Conservation (phyloP, 2,113 vertebrate genomes). For the Phalacrocorax pelagicus region DNA sequence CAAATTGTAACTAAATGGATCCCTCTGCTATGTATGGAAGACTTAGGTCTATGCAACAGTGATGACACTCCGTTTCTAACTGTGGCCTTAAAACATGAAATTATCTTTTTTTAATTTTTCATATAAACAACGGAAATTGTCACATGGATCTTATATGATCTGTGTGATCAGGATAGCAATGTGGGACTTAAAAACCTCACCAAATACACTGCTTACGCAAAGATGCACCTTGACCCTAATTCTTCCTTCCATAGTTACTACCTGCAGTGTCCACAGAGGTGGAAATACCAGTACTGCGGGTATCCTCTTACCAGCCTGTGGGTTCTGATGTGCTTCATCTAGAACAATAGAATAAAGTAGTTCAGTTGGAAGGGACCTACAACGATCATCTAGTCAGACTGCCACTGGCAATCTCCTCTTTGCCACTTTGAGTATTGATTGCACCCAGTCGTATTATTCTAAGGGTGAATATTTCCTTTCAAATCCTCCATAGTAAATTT, state of each 20-base stretch:
- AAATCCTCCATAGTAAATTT: not conserved
- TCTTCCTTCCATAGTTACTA: not conserved
- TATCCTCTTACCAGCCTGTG: not conserved
- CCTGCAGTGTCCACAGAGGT: not conserved
- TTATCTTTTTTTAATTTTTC: not conserved
- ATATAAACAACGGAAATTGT: not conserved
- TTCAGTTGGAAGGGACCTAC: not conserved
- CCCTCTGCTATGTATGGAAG: not conserved
- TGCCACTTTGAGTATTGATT: not conserved
- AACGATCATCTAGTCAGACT: fast-evolving
- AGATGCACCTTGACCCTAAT: not conserved
- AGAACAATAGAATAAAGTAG: not conserved
- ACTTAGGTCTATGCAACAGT: not conserved
- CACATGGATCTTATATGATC: not conserved
- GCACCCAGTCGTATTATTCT: not conserved
- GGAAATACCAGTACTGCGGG: not conserved
- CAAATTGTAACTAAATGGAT: not conserved
- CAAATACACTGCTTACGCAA: not conserved
- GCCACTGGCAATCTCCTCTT: not conserved
- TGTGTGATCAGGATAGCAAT: not conserved
- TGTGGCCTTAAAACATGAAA: not conserved
- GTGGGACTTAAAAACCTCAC: not conserved
- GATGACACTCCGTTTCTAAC: not conserved
- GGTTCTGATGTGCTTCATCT: not conserved
- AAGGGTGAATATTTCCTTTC: not conserved